A percentile compares a stretch with the other conserved stretches of the same genome.
These are phyloP conservation scores for Narcine bancroftii DNA, from an alignment of 2,113 vertebrate species.

Conservation along the genomic window DNA sequence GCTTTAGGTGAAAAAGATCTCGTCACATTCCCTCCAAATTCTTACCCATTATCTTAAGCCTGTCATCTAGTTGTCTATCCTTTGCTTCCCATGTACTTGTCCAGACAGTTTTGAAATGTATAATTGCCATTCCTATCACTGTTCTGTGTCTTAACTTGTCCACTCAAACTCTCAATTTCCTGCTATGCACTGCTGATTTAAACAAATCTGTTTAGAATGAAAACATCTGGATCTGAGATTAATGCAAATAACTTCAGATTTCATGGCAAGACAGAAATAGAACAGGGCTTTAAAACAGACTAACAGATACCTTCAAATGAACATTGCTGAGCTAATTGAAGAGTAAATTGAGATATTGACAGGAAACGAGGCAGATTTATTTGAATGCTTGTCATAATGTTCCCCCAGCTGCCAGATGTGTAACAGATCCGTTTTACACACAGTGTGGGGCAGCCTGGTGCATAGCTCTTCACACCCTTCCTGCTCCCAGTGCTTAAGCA, in stretches of 20 bases:
- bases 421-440: background rate
- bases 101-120: background rate
- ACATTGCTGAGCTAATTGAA: conserved; percentile 25
- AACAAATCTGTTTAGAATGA: background rate
- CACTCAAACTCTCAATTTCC: background rate
- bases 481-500: background rate
- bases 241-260: conserved; percentile 1
- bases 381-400: conserved; percentile 18
- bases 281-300: background rate
- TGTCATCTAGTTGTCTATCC: background rate
- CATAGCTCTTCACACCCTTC: background rate
- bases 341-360: conserved; percentile 23
- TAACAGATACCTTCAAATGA: background rate
- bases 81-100: background rate
- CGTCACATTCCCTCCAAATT: too few relatives aligned
- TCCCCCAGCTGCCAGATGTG: background rate
- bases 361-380: conserved; percentile 20
- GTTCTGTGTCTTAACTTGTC: background rate
- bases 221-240: background rate
- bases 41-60: background rate
- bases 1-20: too few relatives aligned
- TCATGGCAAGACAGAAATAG: background rate
- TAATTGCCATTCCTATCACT: background rate
- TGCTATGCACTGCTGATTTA: background rate
- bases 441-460: conserved; percentile 15